Percentiles rank a stretch among this genome's conserved stretches.
Evolutionary conservation across 2,888 invertebrate genomes (phyloP).

Genomic region (Lycocerus yunnanus): DNA sequence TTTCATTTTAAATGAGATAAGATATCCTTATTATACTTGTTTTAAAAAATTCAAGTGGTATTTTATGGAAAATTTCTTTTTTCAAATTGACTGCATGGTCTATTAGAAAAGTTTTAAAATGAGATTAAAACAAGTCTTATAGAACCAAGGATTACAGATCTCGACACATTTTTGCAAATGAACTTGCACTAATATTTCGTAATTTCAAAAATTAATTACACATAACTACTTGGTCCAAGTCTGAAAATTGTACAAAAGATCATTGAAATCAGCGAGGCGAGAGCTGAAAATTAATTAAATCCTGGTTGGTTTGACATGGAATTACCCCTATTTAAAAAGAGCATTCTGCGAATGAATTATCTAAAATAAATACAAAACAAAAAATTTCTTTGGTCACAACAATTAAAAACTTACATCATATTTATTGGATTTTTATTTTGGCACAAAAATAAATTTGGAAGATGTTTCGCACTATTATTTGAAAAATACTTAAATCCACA

Average conservation of each 20-base stretch:
- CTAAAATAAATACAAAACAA: constrained; percentile 10
- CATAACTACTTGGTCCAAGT: no score
- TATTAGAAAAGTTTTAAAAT: no score
- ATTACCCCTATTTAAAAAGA: constrained; percentile 19
- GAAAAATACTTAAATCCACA: constrained; percentile 34
- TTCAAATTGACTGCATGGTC: no score
- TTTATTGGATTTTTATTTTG: constrained; percentile 21
- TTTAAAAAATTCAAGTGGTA: no score
- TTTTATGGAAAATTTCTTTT: no score
- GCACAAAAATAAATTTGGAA: constrained; percentile 35
- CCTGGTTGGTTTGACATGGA: neutral
- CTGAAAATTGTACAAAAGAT: neutral
- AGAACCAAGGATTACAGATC: no score
- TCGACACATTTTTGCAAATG: no score
- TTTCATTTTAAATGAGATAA: no score
- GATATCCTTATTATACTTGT: no score
- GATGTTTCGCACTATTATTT: constrained; percentile 21
- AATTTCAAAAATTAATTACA: neutral
- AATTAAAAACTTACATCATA: constrained; percentile 1
- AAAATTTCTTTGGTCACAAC: constrained; percentile 2
- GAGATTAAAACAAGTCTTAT: no score
- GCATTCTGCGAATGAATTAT: constrained; percentile 27
- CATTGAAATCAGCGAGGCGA: neutral
- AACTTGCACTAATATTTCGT: no score
- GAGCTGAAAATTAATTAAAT: neutral